These are phyloP conservation scores for Cettia cetti DNA, from an alignment of 2,113 vertebrate genomes.

Conservation along the genomic window DNA sequence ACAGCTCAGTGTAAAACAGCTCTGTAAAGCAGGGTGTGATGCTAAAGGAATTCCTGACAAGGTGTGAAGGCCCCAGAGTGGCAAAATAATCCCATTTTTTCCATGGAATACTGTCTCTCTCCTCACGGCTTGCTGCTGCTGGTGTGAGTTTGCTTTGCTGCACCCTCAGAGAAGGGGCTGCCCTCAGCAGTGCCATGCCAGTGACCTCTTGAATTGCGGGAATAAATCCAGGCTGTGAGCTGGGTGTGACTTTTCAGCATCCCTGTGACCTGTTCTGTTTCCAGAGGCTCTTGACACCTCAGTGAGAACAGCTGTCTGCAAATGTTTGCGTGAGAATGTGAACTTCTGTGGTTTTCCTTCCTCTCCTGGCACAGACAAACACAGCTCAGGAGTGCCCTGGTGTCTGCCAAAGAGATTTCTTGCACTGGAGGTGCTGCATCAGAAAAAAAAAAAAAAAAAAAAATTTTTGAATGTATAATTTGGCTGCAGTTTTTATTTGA, in stretches of 20 bases:
- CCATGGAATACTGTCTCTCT: not conserved
- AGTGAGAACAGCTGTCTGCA: not conserved
- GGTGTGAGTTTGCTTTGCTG: not conserved
- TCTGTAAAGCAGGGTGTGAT: not conserved
- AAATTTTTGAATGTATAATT: not conserved
- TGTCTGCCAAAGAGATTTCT: not conserved
- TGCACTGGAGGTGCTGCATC: not conserved
- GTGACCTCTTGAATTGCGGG: not conserved
- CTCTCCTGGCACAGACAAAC: not conserved
- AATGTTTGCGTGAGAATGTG: not conserved
- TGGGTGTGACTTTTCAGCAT: not conserved
- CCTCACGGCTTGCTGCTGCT: not conserved
- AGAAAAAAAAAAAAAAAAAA: not conserved
- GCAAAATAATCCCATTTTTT: not conserved
- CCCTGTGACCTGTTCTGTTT: not conserved
- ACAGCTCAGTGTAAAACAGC: fast-evolving
- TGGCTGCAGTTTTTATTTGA: not conserved
- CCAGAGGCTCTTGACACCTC: not conserved
- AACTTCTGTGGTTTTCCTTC: not conserved
- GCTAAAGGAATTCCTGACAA: not conserved
- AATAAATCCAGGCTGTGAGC: not conserved
- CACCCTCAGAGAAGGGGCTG: not conserved
- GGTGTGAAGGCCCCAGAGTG: not conserved
- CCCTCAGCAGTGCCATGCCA: not conserved
- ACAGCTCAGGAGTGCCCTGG: not conserved